Conservation (phyloP, 2,113 vertebrate genomes). For the Rhinolophus sinicus region DNA sequence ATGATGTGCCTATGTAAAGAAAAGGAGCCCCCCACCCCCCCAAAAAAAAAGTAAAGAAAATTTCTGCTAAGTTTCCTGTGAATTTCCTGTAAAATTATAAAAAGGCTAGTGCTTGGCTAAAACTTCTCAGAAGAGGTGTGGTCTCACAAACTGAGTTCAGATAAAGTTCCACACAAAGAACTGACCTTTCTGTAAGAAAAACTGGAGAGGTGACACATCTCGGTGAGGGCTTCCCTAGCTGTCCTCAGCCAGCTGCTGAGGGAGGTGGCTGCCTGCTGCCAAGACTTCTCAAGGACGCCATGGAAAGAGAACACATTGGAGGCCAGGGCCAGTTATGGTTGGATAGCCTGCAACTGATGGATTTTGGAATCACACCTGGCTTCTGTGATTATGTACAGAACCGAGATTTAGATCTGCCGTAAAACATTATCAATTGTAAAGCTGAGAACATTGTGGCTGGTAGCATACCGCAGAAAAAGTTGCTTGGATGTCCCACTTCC, state of each 20-base stretch:
- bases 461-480: background rate
- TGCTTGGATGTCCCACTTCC: background rate
- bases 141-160: background rate
- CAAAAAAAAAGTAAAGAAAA: background rate
- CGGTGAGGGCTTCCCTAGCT: background rate
- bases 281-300: accelerated
- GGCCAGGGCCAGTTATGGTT: background rate
- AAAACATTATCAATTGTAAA: slow-evolving; percentile 20
- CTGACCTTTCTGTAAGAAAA: background rate
- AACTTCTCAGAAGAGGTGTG: background rate
- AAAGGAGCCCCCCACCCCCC: background rate
- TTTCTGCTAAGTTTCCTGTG: background rate
- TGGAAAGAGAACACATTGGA: accelerated
- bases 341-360: background rate
- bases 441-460: background rate
- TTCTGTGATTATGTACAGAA: background rate
- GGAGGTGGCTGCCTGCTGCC: too few species aligned
- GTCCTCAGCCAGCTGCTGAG: accelerated
- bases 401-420: background rate
- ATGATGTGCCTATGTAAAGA: background rate
- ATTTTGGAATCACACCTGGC: background rate
- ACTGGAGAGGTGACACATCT: background rate
- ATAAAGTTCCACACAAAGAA: background rate
- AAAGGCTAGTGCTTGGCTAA: background rate
- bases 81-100: background rate